Percentiles rank a stretch among this genome's conserved stretches.
Evolutionary conservation across 2,888 invertebrate species (phyloP).

Genomic region (Drosophila vallismaia): DNA sequence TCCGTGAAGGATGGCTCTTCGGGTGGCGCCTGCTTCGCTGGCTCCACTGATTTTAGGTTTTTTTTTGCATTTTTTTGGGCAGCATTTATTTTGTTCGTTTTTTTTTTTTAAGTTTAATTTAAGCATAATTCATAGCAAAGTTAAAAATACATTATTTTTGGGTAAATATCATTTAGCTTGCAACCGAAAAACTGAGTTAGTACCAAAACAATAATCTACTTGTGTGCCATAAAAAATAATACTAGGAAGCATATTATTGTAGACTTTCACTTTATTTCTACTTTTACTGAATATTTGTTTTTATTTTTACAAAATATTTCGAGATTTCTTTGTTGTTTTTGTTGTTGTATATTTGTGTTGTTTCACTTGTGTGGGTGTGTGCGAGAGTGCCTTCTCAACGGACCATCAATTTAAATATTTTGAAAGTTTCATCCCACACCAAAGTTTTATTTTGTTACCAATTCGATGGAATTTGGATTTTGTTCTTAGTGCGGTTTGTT

Average conservation of each 20-base stretch:
- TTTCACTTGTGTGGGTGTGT: conserved; percentile 31
- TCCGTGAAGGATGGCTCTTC: conserved; percentile 85
- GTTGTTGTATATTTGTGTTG: conserved; percentile 40
- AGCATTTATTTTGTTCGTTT: conserved; percentile 39
- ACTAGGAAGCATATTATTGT: conserved; percentile 20
- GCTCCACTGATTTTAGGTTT: conserved; percentile 53
- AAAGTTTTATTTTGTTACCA: conserved; percentile 12
- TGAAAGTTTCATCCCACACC: conserved; percentile 26
- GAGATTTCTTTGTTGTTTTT: conserved; percentile 53
- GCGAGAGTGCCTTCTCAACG: conserved; percentile 50
- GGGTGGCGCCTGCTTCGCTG: conserved; percentile 50
- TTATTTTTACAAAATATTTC: conserved; percentile 59
- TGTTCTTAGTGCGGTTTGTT: conserved; percentile 64
- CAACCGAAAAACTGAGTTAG: conserved; percentile 34
- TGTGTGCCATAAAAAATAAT: conserved; percentile 26
- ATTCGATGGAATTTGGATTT: conserved; percentile 28
- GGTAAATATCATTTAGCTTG: conserved; percentile 26
- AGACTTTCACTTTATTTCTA: conserved; percentile 24
- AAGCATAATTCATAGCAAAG: conserved; percentile 47
- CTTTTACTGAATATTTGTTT: conserved; percentile 23
- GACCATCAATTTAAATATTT: conserved; percentile 28
- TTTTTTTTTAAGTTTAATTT: conserved; percentile 19
- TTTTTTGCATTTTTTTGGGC: conserved; percentile 39
- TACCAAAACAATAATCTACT: conserved; percentile 21
- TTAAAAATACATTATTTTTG: conserved; percentile 43